phyloP scores from a whole-genome alignment of 1,140 invertebrate species.

The Cyclargus thomasi region DNA sequence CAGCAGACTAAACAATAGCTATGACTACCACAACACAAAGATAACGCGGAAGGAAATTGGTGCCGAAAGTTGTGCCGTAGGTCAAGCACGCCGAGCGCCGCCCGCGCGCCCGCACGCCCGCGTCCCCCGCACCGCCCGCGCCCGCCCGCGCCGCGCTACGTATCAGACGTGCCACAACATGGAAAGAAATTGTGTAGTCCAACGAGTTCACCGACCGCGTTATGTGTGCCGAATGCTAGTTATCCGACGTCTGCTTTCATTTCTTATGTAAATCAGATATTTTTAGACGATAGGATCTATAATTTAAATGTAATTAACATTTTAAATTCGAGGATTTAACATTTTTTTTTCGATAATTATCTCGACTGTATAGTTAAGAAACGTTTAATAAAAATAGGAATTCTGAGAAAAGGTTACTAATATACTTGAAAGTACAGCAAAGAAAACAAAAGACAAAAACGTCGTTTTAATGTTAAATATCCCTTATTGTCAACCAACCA shows the following conservation, averaged over 20 bases:
- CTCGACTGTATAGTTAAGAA: too few relatives aligned
- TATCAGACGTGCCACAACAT: neutral
- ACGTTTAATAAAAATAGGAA: too few relatives aligned
- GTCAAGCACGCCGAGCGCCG: neutral
- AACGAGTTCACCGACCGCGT: neutral
- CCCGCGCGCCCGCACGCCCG: neutral
- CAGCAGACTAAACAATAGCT: neutral
- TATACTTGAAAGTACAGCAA: too few relatives aligned
- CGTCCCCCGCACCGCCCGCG: too few relatives aligned
- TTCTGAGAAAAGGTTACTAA: too few relatives aligned
- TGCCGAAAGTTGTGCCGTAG: slow-evolving; percentile 4
- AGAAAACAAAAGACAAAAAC: too few relatives aligned
- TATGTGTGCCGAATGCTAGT: neutral
- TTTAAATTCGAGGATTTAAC: too few relatives aligned
- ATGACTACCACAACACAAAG: neutral
- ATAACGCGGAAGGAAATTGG: neutral
- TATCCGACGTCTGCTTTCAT: neutral
- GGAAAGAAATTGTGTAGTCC: slow-evolving; percentile 8
- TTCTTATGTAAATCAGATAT: neutral
- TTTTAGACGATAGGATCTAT: neutral
- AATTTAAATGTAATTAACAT: neutral
- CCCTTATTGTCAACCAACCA: too few relatives aligned
- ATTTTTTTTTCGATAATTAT: too few relatives aligned
- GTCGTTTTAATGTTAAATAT: too few relatives aligned
- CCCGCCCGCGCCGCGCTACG: neutral